Conservation (phyloP, 30 jellyfish, hydroid and myxozoan genomes). For the Hydractinia echinata region DNA sequence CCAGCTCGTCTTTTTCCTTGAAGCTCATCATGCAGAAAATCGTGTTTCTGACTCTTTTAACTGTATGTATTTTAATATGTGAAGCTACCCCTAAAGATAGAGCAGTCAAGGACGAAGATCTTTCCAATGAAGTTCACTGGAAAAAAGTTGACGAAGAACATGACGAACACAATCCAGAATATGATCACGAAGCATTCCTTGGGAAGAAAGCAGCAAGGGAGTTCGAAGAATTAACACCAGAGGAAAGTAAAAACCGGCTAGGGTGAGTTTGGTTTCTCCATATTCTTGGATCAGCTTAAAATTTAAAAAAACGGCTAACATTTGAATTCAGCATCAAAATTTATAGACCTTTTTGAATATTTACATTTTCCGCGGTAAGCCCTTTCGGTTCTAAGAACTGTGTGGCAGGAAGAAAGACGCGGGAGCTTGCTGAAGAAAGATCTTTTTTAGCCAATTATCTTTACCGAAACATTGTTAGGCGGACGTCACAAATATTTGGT, state of each 20-base stretch:
- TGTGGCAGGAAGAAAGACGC: no score
- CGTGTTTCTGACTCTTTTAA: not conserved
- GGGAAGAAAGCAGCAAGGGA: slow-evolving; percentile 85
- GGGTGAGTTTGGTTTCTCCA: slow-evolving; percentile 45
- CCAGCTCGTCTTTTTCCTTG: no score
- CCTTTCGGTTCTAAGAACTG: not conserved
- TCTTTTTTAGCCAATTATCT: no score
- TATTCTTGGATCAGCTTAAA: not conserved
- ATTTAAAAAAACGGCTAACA: not conserved
- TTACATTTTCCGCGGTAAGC: no score
- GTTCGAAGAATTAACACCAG: slow-evolving; percentile 85
- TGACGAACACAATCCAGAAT: slow-evolving; percentile 74
- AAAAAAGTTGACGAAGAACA: slow-evolving; percentile 23
- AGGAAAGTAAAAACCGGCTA: slow-evolving; percentile 82
- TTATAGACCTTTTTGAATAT: no score
- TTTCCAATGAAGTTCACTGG: slow-evolving; percentile 59
- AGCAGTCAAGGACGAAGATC: slow-evolving; percentile 45
- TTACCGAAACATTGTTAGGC: no score
- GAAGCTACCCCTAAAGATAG: slow-evolving; percentile 60
- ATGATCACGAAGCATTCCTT: slow-evolving; percentile 94
- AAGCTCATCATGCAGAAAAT: no score
- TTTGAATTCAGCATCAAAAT: no score
- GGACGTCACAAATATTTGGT: no score
- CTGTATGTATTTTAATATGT: not conserved
- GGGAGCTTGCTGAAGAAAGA: not conserved